Base-by-base conservation (phyloP, 2,113 vertebrate genomes). In the Platanista minor region DNA sequence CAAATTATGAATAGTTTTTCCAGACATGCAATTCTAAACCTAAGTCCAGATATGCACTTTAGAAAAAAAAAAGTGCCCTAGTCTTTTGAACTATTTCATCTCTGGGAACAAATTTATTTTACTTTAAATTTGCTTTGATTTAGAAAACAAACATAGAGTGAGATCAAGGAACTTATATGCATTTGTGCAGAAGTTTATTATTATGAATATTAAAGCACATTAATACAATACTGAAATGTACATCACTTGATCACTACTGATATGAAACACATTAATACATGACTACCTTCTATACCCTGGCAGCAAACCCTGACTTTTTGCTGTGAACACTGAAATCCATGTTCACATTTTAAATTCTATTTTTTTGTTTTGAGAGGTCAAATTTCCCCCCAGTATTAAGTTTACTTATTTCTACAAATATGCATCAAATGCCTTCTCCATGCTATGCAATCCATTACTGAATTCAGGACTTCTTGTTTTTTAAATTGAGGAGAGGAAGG, bases 21-120 rank as follows among this genome's bases (percentile, higher is more conserved):
- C 96, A 98, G 97, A 97, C 97, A 95, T 97, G 97, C 97, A 98
- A 97, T 97, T 97, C 96, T 97, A 98, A 96, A 97, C 97, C 97
- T 92, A 84, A 96, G 92, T 97, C 92, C 90, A 96, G 95, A 97
- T 97, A 96, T 27, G 91, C 85, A 97, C 95, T 95, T 97, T 64
- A 95, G 78, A 87, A 87, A 95, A 91, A 90, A 90, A 88, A 82
- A 69, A 86, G 6, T 31, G 31, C 69, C 80, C 15, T 43, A 29
- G 43, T 90, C 74, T 93, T 97, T 97, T 97, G 90, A 97, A 96
- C 43, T 96, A 97, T 92, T 96, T 87, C 90, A 77, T 87, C 83
- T 87, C 84, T 87, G 75, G 83, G 92, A 97, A 92, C 89, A 92
- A n/a, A 39, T 12, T 57, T 90, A 95, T 92, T 94, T 95, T 94